Evolutionary conservation across 2,888 invertebrate genomes (phyloP).

Genomic region (Panzeria rudis): DNA sequence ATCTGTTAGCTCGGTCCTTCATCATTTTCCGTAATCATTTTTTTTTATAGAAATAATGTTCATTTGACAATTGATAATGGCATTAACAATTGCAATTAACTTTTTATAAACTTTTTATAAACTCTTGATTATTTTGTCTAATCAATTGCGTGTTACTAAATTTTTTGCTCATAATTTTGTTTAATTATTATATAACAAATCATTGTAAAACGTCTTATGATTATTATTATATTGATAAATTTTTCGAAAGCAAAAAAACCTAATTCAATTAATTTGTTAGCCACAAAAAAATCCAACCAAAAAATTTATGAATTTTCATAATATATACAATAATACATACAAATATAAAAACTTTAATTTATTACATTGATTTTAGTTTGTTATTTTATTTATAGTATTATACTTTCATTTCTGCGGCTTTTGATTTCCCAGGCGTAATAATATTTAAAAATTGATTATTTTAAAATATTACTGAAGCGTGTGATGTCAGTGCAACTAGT

Average conservation of each 20-base stretch:
- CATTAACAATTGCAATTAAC: neutral
- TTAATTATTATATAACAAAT: neutral
- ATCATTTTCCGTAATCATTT: too few relatives aligned
- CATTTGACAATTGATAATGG: too few relatives aligned
- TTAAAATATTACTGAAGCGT: conserved; percentile 5
- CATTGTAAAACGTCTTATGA: neutral
- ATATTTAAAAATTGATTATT: conserved; percentile 32
- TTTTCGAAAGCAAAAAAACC: neutral
- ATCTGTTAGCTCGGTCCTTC: too few relatives aligned
- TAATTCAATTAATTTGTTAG: neutral
- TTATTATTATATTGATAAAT: neutral
- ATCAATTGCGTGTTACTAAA: neutral
- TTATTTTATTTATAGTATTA: conserved; percentile 6
- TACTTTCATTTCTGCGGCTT: neutral
- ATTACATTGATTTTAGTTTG: neutral
- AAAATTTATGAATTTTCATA: conserved; percentile 15
- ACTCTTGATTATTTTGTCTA: neutral
- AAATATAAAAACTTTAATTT: too few relatives aligned
- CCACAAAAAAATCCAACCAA: conserved; percentile 1
- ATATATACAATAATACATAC: neutral
- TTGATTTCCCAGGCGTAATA: conserved; percentile 42
- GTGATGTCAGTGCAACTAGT: neutral
- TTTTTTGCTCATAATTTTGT: neutral
- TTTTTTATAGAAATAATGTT: too few relatives aligned
- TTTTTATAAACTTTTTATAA: too few relatives aligned